Conservation (phyloP, 1,140 invertebrate species). For the Archegozetes longisetosus region DNA sequence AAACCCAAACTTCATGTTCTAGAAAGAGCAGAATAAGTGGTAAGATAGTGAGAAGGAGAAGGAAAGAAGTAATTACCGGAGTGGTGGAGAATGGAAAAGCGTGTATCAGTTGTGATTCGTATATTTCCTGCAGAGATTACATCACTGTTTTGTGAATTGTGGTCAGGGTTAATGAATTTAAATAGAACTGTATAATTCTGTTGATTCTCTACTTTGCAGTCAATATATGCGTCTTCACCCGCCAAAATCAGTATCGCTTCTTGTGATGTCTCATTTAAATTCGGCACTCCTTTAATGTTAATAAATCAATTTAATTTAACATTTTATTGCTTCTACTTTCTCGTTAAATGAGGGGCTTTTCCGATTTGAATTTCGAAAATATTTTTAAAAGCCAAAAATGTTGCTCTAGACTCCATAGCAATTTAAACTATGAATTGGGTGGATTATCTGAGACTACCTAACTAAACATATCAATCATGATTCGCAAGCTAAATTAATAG, state of each 20-base stretch:
- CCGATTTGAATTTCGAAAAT: no score
- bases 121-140: slow-evolving; percentile 48
- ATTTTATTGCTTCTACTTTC: no score
- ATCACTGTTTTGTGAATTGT: slow-evolving; percentile 8
- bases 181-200: slow-evolving; percentile 22
- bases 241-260: slow-evolving; percentile 21
- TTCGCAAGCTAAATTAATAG: no score
- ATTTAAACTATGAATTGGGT: no score
- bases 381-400: no score
- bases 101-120: slow-evolving; percentile 48
- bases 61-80: slow-evolving; percentile 32
- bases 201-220: slow-evolving; percentile 22
- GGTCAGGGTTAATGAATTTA: slow-evolving; percentile 6
- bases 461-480: no score
- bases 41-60: not conserved
- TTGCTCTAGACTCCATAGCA: no score
- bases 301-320: no score
- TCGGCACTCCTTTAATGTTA: slow-evolving; percentile 12
- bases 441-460: no score
- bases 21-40: slow-evolving; percentile 22
- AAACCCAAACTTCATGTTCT: slow-evolving; percentile 62
- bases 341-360: no score
- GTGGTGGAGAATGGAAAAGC: slow-evolving; percentile 52
- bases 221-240: slow-evolving; percentile 22
- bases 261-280: slow-evolving; percentile 20